Evolutionary conservation across 1,140 invertebrate genomes (phyloP).

Genomic region (Colletes latitarsis): DNA sequence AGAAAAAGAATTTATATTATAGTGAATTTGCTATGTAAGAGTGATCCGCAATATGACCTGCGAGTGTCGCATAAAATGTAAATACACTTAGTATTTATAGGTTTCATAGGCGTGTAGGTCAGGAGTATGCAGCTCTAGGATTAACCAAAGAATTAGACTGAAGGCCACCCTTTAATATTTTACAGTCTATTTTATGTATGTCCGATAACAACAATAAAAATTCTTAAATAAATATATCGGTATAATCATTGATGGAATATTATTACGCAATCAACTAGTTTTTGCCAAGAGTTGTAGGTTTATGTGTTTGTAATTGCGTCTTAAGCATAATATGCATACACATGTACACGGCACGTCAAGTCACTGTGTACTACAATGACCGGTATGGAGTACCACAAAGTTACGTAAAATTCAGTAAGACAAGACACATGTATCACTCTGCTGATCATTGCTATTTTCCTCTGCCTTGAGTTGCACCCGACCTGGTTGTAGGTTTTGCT

Average conservation of each 20-base stretch:
- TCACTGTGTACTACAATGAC: slow-evolving; percentile 62
- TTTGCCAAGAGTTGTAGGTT: slow-evolving; percentile 49
- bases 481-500: slow-evolving; percentile 81
- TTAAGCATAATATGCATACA: slow-evolving; percentile 75
- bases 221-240: slow-evolving; percentile 80
- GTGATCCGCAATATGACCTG: slow-evolving; percentile 58
- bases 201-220: slow-evolving; percentile 80
- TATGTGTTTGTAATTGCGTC: slow-evolving; percentile 63
- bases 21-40: slow-evolving; percentile 66
- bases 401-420: slow-evolving; percentile 71
- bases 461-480: slow-evolving; percentile 71
- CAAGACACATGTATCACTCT: slow-evolving; percentile 76
- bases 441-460: slow-evolving; percentile 79
- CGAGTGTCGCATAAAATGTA: slow-evolving; percentile 55
- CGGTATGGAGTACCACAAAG: slow-evolving; percentile 67
- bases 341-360: slow-evolving; percentile 73
- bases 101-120: slow-evolving; percentile 64
- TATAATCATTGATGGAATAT: slow-evolving; percentile 78
- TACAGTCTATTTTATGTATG: slow-evolving; percentile 79
- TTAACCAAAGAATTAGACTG: slow-evolving; percentile 77
- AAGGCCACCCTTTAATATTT: slow-evolving; percentile 78
- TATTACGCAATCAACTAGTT: slow-evolving; percentile 76
- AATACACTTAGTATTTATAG: slow-evolving; percentile 62
- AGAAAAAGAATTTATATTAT: slow-evolving; percentile 67
- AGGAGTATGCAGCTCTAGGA: slow-evolving; percentile 70